Evolutionary conservation across 1,140 invertebrate genomes (phyloP), one percentile per base, ranked within the genome.

Genomic region (Anastatus disparis): DNA sequence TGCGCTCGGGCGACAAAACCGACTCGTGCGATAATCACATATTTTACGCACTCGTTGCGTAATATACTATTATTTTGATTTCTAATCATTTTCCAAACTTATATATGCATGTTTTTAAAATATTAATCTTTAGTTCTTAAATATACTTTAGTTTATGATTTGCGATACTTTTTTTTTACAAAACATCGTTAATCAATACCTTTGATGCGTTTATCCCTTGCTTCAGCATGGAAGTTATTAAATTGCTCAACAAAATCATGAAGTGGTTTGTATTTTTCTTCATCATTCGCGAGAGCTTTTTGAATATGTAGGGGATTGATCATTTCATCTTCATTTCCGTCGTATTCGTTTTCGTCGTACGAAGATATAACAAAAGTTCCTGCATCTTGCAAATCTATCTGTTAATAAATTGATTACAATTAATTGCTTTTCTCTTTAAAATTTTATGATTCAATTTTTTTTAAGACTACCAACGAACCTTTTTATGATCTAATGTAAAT

Each of bases 311-410:
- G 35, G 4, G 72, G 46, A 35, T 78, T 67, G 74, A 84, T 81
- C 74, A 83, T 79, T 72, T 84, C 82, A 53, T 77, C 77, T 73
- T 82, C 77, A 22, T 77, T 66, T 8, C 79, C 79, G 13, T 82
- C 64, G 20, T 81, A 77, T 55, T 81, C 74, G 24, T n/a, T n/a
- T n/a, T 72, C 76, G 35, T 78, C 76, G 26, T 79, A 72, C 0
- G 76, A 67, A 9, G 74, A 62, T 48, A 84, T 78, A 13, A 77
- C 76, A 31, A 78, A 81, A 3, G 65, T 63, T 66, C 78, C 71
- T 2, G 65, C 66, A 52, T 83, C 73, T 1, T 62, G 65, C 15
- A 78, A 65, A 68, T 78, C 70, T 4, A 77, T 63, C 64, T 70
- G 17, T 26, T 26, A 35, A 59, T 38, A n/a, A 56, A 26, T 59